Base-by-base conservation (phyloP, 2,888 invertebrate species). In the Sepioteuthis lessoniana region DNA sequence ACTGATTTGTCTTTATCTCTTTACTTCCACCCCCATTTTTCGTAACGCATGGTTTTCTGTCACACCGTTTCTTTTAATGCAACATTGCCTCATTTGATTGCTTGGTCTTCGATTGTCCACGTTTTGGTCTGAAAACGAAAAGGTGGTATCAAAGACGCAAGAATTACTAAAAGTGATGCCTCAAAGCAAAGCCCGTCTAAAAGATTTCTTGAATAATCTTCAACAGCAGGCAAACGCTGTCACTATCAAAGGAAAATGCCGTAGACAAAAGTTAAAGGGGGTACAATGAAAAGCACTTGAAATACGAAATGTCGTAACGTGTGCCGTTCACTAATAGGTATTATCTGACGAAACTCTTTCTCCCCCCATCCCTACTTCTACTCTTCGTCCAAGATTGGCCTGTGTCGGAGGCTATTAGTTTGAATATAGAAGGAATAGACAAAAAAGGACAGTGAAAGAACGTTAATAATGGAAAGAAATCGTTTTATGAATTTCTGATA, bases 151-250 rank as follows among this genome's bases (percentile, higher is more conserved):
- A 76, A 76, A 76, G 76, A n/a, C n/a, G 76, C 13, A 1, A n/a
- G 76, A 76, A 76, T 76, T 76, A 76, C 76, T 35, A 76, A 35
- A 76, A 76, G 76, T 76, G 76, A 76, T 76, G 76, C n/a, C 76
- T 76, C n/a, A 13, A 76, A 76, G 76, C 76, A n/a, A n/a, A n/a
- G n/a, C 76, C 76, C 76, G 76, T 76, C 76, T 76, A 76, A 76
- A n/a, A 76, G 76, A 76, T n/a, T 76, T 35, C 19, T 76, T n/a
- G 35, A 76, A 35, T 76, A 76, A 76, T 76, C 76, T 76, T 76
- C 76, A 76, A n/a, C 16, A 35, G 76, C 76, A 76, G 76, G 76
- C 76, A n/a, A 76, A 55, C 55, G 55, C 55, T 25, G 55, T 55
- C 55, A 25, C 21, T 76, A 76, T 76, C n/a, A 76, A 76, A 76